Conservation (phyloP, 2,888 invertebrate species). For the Eupeodes latifasciatus region DNA sequence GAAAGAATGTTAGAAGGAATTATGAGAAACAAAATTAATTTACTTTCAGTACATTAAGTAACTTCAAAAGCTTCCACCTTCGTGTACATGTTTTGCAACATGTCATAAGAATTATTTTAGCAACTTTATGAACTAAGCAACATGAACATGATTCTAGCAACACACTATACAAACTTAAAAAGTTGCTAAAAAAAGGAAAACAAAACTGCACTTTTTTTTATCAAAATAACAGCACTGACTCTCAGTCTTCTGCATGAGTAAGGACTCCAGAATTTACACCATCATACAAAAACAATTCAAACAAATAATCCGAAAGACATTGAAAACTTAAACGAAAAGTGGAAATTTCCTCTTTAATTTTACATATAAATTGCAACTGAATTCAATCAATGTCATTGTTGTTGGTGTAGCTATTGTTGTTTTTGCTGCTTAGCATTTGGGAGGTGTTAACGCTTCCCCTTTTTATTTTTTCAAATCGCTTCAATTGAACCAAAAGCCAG, state of each 20-base stretch:
- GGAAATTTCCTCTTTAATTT: constrained; percentile 68
- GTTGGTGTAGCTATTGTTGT: constrained; percentile 24
- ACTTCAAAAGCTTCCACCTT: too few relatives aligned
- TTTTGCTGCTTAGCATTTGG: neutral
- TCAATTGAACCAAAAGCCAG: constrained; percentile 54
- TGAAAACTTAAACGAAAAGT: constrained; percentile 54
- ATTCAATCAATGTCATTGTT: constrained; percentile 54
- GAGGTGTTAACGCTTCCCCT: neutral
- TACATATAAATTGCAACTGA: constrained; percentile 14
- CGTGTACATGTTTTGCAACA: too few relatives aligned
- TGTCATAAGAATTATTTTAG: too few relatives aligned
- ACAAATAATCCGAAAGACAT: constrained; percentile 24
- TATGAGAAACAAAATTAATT: too few relatives aligned
- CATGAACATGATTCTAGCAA: too few relatives aligned
- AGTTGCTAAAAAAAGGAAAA: too few relatives aligned
- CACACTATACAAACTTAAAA: too few relatives aligned
- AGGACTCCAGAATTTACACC: neutral
- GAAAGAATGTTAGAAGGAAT: too few relatives aligned
- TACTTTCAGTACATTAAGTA: too few relatives aligned
- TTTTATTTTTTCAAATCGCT: constrained; percentile 29
- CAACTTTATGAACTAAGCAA: too few relatives aligned
- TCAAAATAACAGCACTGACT: neutral
- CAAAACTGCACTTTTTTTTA: too few relatives aligned
- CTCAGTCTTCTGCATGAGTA: too few relatives aligned
- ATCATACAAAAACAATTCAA: neutral